These are phyloP conservation scores for Lacanobia oleracea DNA, from an alignment of 2,888 invertebrate genomes.

Conservation along the genomic window DNA sequence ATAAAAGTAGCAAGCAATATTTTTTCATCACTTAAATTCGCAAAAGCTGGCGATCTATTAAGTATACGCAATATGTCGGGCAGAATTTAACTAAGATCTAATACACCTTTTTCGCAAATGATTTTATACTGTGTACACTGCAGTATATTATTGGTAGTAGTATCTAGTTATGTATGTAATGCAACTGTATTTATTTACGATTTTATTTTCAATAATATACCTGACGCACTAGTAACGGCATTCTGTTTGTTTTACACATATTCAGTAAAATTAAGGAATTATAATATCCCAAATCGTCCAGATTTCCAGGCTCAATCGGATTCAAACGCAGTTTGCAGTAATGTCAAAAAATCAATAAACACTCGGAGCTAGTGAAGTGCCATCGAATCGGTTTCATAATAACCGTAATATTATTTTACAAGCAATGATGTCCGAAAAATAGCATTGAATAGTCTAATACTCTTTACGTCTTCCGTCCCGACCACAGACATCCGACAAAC, in stretches of 20 bases:
- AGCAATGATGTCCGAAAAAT: background rate
- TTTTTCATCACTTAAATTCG: slow-evolving; percentile 22
- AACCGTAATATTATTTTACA: slow-evolving; percentile 39
- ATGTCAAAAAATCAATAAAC: slow-evolving; percentile 83
- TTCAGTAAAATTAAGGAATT: slow-evolving; percentile 18
- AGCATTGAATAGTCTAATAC: too few species aligned
- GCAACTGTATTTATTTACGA: slow-evolving; percentile 18
- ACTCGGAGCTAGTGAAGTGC: slow-evolving; percentile 47
- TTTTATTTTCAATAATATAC: slow-evolving; percentile 43
- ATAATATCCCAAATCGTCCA: slow-evolving; percentile 39
- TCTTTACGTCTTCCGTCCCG: too few species aligned
- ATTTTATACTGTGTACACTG: slow-evolving; percentile 29
- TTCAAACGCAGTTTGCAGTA: slow-evolving; percentile 67
- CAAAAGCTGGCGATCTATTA: slow-evolving; percentile 19
- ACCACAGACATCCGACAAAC: too few species aligned
- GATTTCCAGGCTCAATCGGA: slow-evolving; percentile 33
- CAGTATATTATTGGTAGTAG: slow-evolving; percentile 17
- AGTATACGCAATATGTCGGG: slow-evolving; percentile 1
- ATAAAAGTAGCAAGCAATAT: slow-evolving; percentile 9
- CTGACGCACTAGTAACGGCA: slow-evolving; percentile 58
- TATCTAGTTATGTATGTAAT: slow-evolving; percentile 12
- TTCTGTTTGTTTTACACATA: slow-evolving; percentile 50
- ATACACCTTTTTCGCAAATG: slow-evolving; percentile 45
- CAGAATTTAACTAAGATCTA: slow-evolving; percentile 8
- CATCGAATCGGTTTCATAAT: background rate